Base-by-base conservation (phyloP, 2,113 vertebrate species). In the Sphyrna mokarran region DNA sequence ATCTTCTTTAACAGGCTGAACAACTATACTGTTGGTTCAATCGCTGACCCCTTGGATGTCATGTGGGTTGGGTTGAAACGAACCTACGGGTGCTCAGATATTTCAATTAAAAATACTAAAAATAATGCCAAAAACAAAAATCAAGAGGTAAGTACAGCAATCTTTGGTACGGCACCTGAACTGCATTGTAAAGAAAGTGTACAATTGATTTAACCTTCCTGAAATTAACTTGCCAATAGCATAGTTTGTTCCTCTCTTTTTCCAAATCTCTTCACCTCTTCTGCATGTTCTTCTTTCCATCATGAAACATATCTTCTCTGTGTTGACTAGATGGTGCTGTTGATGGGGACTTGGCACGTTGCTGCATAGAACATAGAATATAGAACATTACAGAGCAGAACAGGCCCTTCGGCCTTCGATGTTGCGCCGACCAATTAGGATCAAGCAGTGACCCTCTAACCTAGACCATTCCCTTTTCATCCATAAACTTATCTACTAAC, bases 61-160 rank as follows among this genome's bases (percentile, higher is more conserved):
- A 76, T 76, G 94, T 95, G 94, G 68, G 43, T 95, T 76, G 94
- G 68, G 94, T 54, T 95, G 68, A 95, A 95, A 14, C 94, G 94
- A 54, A 95, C 94, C 13, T 95, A 95, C 29, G 94, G 68, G 1
- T 95, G 94, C 69, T 43, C 94, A 54, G 94, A 95, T 95, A 72
- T 95, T 95, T 95, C 94, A 16, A 70, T 72, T 48, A 95, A 72
- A 95, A 95, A n/a, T 76, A 95, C 29, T 48, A 76, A 29, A 48
- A 72, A 95, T 43, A 70, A 69, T 33, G 26, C 40, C 94, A 26
- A 5, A 33, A 29, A 70, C 23, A 95, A 95, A 72, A 70, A 69
- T 48, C 68, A 95, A 18, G 94, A 95, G 43, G 94, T 95, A 95
- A 70, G 40, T 48, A 69, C 20, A 94, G 23, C 40, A 72, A 13